Evolutionary conservation across 2,888 invertebrate genomes (phyloP).

Genomic region (Caenorhabditis sp.): DNA sequence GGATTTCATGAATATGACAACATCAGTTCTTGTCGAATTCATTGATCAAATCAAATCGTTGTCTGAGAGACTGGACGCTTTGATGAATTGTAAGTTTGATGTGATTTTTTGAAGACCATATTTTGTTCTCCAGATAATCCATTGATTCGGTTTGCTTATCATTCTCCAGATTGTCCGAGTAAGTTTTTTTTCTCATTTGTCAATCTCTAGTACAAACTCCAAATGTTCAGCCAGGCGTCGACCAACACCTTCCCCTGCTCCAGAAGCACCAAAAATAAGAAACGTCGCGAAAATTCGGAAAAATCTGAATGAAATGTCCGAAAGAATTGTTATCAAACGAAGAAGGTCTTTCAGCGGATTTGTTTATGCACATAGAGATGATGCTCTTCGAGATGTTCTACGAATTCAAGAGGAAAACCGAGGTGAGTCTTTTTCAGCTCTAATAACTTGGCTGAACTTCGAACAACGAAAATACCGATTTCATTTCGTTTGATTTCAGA

Average conservation of each 20-base stretch:
- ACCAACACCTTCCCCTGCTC: neutral
- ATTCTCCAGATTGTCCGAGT: slow-evolving; percentile 38
- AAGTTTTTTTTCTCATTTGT: neutral
- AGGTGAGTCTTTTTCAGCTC: neutral
- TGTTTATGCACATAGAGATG: slow-evolving; percentile 16
- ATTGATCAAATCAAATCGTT: slow-evolving; percentile 21
- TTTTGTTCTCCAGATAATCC: slow-evolving; percentile 24
- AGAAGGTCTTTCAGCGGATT: slow-evolving; percentile 32
- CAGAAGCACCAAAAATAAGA: neutral
- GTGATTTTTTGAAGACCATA: neutral
- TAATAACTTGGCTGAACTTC: too few relatives aligned
- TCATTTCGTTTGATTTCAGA: neutral
- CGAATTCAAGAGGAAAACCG: slow-evolving; percentile 7
- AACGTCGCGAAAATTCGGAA: slow-evolving; percentile 3
- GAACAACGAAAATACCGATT: neutral
- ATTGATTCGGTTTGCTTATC: slow-evolving; percentile 32
- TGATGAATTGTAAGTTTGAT: slow-evolving; percentile 16
- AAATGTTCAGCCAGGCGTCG: slow-evolving; percentile 26
- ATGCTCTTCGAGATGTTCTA: neutral
- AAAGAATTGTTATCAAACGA: slow-evolving; percentile 6
- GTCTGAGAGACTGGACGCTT: slow-evolving; percentile 24
- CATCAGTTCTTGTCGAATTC: slow-evolving; percentile 6
- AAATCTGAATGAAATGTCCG: slow-evolving; percentile 2
- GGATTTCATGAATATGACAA: neutral
- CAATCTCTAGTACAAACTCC: neutral